Evolutionary conservation across 1,140 invertebrate species (phyloP).

Genomic region (Leptinotarsa texana): DNA sequence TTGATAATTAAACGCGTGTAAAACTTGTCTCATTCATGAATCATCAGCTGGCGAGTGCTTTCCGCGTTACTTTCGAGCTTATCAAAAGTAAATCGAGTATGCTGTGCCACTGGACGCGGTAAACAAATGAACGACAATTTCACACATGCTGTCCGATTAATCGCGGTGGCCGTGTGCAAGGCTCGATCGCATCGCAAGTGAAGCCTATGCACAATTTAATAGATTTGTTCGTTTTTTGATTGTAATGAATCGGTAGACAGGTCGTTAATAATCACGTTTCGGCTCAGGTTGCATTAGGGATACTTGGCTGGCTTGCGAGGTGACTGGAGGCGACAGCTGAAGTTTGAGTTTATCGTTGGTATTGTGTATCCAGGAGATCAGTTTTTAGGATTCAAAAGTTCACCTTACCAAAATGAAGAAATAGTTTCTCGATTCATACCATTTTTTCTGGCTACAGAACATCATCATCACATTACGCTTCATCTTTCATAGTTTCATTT

Average conservation of each 20-base stretch:
- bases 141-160: conserved; percentile 24
- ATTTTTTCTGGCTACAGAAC: too few relatives aligned
- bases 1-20: conserved; percentile 18
- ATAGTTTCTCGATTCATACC: too few relatives aligned
- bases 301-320: not conserved
- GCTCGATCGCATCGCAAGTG: conserved; percentile 4
- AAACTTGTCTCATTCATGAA: conserved; percentile 19
- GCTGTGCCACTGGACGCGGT: conserved; percentile 11
- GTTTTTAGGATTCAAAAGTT: too few relatives aligned
- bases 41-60: not conserved
- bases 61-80: conserved; percentile 10
- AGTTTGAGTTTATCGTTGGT: too few relatives aligned
- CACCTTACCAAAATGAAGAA: too few relatives aligned
- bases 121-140: conserved; percentile 24
- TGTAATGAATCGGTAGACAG: not conserved
- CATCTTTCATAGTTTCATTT: too few relatives aligned
- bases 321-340: too few relatives aligned
- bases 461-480: too few relatives aligned
- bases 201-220: conserved; percentile 15
- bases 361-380: too few relatives aligned
- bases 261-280: not conserved
- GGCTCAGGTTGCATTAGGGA: not conserved
- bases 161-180: not conserved
- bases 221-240: conserved; percentile 8
- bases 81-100: conserved; percentile 21